A percentile compares a stretch with the other conserved stretches of the same genome.
phyloP scores from a whole-genome alignment of 2,888 invertebrate species.

The Agrochola litura region DNA sequence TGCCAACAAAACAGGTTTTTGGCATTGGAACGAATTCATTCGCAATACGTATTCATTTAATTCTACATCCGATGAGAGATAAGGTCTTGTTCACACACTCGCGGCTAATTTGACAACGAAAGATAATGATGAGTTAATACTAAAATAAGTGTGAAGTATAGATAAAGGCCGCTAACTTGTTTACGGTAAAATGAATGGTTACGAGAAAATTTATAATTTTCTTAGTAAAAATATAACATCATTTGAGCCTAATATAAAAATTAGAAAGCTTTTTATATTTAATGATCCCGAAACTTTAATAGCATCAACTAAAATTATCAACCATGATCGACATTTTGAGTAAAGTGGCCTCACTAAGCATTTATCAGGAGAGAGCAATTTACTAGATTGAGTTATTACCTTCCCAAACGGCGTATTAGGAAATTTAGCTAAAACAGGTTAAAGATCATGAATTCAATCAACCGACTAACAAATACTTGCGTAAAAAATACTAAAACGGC shows the following conservation, averaged over 20 bases:
- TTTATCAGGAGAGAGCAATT: constrained; percentile 53
- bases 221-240: neutral
- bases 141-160: constrained; percentile 39
- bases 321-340: constrained; percentile 20
- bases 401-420: constrained; percentile 22
- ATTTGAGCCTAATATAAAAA: neutral
- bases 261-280: constrained; percentile 8
- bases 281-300: constrained; percentile 10
- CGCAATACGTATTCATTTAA: constrained; percentile 53
- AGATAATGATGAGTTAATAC: constrained; percentile 24
- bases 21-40: constrained; percentile 60
- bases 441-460: constrained; percentile 42
- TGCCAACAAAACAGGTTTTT: constrained; percentile 58
- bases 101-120: constrained; percentile 48
- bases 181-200: neutral
- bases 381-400: constrained; percentile 45
- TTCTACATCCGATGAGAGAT: constrained; percentile 55
- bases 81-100: constrained; percentile 61
- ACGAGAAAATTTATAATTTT: neutral
- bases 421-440: constrained; percentile 34
- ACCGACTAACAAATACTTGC: constrained; percentile 18
- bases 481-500: constrained; percentile 1
- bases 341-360: constrained; percentile 40
- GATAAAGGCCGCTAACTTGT: constrained; percentile 25
- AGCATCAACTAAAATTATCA: constrained; percentile 23